Conservation (phyloP, 2,888 invertebrate species). For the Theretra japonica region DNA sequence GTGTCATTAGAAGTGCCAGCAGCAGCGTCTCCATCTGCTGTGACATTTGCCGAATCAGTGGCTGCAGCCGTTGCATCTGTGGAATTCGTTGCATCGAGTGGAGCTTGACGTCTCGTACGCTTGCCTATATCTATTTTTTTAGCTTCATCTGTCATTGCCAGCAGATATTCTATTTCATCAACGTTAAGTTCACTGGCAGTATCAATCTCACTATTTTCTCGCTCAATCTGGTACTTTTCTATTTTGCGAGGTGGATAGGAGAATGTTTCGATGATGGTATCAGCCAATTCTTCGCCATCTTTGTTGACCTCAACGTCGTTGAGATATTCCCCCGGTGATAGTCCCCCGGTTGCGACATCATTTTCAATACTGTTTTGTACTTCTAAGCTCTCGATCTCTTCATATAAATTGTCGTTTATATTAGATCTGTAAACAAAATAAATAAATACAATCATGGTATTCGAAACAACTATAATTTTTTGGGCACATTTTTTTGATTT, state of each 20-base stretch:
- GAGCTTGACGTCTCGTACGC: slow-evolving; percentile 41
- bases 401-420: slow-evolving; percentile 17
- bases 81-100: not conserved
- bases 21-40: not conserved
- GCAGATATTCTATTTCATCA: not conserved
- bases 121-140: not conserved
- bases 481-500: no score
- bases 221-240: slow-evolving; percentile 23
- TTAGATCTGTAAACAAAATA: slow-evolving; percentile 8
- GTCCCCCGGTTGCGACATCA: slow-evolving; percentile 39
- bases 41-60: slow-evolving; percentile 17
- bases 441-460: no score
- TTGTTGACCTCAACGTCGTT: slow-evolving; percentile 52
- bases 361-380: slow-evolving; percentile 39
- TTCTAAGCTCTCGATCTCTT: slow-evolving; percentile 38
- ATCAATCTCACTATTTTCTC: not conserved
- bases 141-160: not conserved
- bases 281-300: slow-evolving; percentile 40
- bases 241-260: slow-evolving; percentile 36
- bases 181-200: not conserved
- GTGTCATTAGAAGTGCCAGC: slow-evolving; percentile 33
- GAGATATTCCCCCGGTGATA: slow-evolving; percentile 37
- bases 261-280: slow-evolving; percentile 50
- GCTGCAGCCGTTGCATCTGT: not conserved
- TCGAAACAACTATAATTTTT: no score